These are phyloP conservation scores for Prorops nasuta DNA, from an alignment of 1,140 invertebrate species.

Conservation along the genomic window DNA sequence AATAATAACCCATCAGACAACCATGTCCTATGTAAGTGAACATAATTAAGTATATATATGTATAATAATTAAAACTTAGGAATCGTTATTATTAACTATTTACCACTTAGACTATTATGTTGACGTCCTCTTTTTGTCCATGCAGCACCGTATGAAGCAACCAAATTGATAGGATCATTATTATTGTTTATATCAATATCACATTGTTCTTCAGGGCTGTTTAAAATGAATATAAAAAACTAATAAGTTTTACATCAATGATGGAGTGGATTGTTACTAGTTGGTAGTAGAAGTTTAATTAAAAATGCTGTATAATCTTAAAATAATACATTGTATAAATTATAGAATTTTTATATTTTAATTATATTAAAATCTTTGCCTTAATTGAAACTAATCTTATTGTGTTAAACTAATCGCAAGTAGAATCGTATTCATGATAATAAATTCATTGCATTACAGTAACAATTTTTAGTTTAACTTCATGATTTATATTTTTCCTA, in stretches of 20 bases:
- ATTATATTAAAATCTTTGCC: background rate
- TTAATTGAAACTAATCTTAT: background rate
- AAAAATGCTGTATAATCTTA: background rate
- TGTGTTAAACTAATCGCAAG: too few species aligned
- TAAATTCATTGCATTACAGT: too few species aligned
- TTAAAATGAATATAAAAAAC: too few species aligned
- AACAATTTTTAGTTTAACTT: too few species aligned
- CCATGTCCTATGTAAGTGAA: conserved; percentile 7
- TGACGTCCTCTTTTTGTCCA: conserved; percentile 7
- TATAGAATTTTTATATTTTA: background rate
- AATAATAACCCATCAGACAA: conserved; percentile 5
- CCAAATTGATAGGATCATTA: conserved; percentile 3
- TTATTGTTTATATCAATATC: background rate
- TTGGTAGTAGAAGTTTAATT: too few species aligned
- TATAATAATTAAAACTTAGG: background rate
- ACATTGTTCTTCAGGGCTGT: too few species aligned
- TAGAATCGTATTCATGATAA: too few species aligned
- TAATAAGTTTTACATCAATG: too few species aligned
- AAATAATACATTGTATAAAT: too few species aligned
- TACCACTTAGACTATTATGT: conserved; percentile 12
- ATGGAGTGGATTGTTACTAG: too few species aligned
- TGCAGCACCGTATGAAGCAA: conserved; percentile 8
- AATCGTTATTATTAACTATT: background rate
- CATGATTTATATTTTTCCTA: too few species aligned
- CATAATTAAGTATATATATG: background rate